These are phyloP conservation scores for Crossaster papposus DNA, from an alignment of 53 echinoderm and acorn worm species.

Conservation along the genomic window DNA sequence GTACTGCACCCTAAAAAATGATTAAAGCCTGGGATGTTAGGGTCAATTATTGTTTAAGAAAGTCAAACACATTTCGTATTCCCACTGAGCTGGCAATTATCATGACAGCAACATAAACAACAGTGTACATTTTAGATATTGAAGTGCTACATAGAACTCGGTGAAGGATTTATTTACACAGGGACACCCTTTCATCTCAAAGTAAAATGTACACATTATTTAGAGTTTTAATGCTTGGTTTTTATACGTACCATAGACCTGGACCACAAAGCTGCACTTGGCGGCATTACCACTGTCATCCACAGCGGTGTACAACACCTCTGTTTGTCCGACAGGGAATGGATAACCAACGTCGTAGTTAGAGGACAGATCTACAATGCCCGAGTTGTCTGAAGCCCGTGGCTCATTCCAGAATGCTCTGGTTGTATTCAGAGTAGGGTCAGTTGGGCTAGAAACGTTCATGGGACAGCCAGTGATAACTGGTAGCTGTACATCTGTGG, in stretches of 20 bases:
- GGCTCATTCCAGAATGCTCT: constrained; percentile 43
- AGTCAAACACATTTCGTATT: no score
- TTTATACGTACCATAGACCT: constrained; percentile 53
- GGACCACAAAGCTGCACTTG: constrained; percentile 49
- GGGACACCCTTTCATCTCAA: no score
- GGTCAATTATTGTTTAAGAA: no score
- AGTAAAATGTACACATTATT: no score
- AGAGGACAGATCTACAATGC: constrained; percentile 17
- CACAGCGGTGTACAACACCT: constrained; percentile 41
- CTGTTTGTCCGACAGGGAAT: constrained; percentile 8
- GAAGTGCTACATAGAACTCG: no score
- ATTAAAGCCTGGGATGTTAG: no score
- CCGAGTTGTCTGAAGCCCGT: constrained; percentile 50
- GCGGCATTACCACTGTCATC: constrained; percentile 25
- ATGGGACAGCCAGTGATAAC: constrained; percentile 22
- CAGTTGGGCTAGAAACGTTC: constrained; percentile 29
- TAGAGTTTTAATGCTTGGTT: no score
- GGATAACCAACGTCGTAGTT: background rate
- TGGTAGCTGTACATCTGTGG: constrained; percentile 11
- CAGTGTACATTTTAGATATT: no score
- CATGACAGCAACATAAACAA: no score
- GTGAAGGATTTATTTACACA: no score
- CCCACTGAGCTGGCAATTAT: no score
- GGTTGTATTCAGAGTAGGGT: constrained; percentile 5
- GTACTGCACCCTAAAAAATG: no score